These are phyloP conservation scores for Trichechus manatus DNA, from an alignment of 2,113 vertebrate genomes.

Conservation along the genomic window DNA sequence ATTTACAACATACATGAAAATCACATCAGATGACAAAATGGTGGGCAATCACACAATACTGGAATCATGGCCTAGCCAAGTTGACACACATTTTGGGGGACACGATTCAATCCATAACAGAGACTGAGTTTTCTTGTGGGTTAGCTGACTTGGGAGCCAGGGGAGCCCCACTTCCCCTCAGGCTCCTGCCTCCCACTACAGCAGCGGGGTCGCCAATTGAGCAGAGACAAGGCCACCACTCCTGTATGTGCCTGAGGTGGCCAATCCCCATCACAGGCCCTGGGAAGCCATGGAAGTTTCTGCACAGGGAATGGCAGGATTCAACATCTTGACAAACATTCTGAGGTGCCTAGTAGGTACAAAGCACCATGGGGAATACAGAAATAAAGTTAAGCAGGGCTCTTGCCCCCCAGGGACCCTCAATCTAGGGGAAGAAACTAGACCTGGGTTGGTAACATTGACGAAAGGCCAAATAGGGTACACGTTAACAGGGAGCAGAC, in stretches of 20 bases:
- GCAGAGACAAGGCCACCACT: neutral
- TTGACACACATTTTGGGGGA: too few relatives aligned
- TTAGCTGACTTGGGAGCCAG: neutral
- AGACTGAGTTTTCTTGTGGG: too few relatives aligned
- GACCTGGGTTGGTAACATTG: neutral
- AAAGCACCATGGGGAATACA: neutral
- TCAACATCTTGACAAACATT: neutral
- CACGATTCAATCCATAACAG: too few relatives aligned
- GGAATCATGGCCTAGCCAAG: too few relatives aligned
- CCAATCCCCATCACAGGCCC: neutral
- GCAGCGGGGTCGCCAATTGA: neutral
- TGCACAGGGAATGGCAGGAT: neutral
- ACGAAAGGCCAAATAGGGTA: rapidly evolving
- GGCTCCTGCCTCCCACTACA: neutral
- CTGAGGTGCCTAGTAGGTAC: neutral
- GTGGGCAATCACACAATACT: too few relatives aligned
- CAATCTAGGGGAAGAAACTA: neutral
- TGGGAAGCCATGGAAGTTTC: neutral
- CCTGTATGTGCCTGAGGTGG: neutral
- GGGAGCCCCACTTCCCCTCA: neutral
- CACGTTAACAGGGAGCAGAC: neutral
- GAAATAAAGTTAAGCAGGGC: neutral
- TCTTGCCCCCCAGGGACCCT: neutral
- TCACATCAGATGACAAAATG: too few relatives aligned
- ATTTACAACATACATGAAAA: too few relatives aligned